Conservation (phyloP, 2,797 vertebrate genomes). For the Helostoma temminkii region DNA sequence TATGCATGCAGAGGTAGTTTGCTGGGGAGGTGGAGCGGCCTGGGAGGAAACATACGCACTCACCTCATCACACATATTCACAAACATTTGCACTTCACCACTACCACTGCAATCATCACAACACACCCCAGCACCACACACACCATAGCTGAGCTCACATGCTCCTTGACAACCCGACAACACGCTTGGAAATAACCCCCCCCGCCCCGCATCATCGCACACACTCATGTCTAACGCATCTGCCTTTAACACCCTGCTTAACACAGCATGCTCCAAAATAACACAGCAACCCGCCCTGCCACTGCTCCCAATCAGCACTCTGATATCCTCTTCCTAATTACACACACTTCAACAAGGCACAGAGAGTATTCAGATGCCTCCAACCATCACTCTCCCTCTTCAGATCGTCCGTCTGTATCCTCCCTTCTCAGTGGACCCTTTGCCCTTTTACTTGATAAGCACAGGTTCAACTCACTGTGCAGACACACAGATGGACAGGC, state of each 20-base stretch:
- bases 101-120: slow-evolving; percentile 43
- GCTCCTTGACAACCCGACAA: slow-evolving; percentile 57
- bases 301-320: slow-evolving; percentile 65
- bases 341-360: slow-evolving; percentile 55
- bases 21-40: slow-evolving; percentile 66
- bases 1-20: slow-evolving; percentile 81
- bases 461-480: slow-evolving; percentile 37
- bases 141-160: slow-evolving; percentile 51
- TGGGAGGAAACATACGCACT: slow-evolving; percentile 59
- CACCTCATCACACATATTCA: slow-evolving; percentile 43
- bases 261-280: slow-evolving; percentile 65
- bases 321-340: slow-evolving; percentile 65
- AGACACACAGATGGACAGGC: slow-evolving; percentile 24
- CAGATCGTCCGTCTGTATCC: slow-evolving; percentile 35
- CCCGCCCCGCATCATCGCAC: slow-evolving; percentile 1
- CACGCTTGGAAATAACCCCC: slow-evolving; percentile 59
- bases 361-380: slow-evolving; percentile 45
- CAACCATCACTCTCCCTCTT: slow-evolving; percentile 32
- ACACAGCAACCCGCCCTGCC: slow-evolving; percentile 58
- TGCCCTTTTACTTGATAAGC: slow-evolving; percentile 64
- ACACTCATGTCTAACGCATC: slow-evolving; percentile 58
- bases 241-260: slow-evolving; percentile 72
- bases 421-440: slow-evolving; percentile 37
- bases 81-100: slow-evolving; percentile 50
- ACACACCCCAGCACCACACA: slow-evolving; percentile 37